phyloP scores from a whole-genome alignment of 2,888 invertebrate genomes.

The Morpho achilles region DNA sequence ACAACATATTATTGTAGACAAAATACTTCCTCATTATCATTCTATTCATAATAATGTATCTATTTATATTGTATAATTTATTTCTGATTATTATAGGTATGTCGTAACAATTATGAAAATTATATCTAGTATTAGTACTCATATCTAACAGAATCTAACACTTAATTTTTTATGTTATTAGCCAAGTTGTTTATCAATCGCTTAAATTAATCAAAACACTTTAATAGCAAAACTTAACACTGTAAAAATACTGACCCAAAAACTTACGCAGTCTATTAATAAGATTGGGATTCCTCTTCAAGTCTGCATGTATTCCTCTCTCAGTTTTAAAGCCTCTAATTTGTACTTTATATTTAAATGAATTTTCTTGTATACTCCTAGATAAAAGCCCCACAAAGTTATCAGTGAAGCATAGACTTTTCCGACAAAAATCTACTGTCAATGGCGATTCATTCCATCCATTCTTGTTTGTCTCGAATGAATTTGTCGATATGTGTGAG shows the following conservation, averaged over 20 bases:
- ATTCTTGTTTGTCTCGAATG: constrained; percentile 66
- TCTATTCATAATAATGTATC: no score
- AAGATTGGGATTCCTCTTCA: constrained; percentile 84
- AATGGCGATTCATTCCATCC: constrained; percentile 50
- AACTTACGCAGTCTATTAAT: constrained; percentile 83
- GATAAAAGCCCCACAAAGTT: constrained; percentile 52
- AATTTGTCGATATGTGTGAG: constrained; percentile 57
- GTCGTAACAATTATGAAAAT: no score
- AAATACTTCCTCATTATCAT: no score
- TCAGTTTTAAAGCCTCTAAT: constrained; percentile 90
- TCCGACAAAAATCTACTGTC: constrained; percentile 44
- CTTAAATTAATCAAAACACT: no score
- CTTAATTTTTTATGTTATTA: no score
- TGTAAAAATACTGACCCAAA: constrained; percentile 51
- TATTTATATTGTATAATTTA: no score
- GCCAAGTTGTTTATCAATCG: no score
- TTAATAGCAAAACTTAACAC: no score
- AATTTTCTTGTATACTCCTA: constrained; percentile 36
- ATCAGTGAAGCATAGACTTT: constrained; percentile 45
- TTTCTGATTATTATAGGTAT: no score
- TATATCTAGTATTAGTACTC: no score
- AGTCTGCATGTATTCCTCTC: constrained; percentile 83
- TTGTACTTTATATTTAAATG: constrained; percentile 68
- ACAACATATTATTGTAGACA: no score
- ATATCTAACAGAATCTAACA: no score